Evolutionary conservation across 2,888 invertebrate genomes (phyloP).

Genomic region (Alsophila aescularia): DNA sequence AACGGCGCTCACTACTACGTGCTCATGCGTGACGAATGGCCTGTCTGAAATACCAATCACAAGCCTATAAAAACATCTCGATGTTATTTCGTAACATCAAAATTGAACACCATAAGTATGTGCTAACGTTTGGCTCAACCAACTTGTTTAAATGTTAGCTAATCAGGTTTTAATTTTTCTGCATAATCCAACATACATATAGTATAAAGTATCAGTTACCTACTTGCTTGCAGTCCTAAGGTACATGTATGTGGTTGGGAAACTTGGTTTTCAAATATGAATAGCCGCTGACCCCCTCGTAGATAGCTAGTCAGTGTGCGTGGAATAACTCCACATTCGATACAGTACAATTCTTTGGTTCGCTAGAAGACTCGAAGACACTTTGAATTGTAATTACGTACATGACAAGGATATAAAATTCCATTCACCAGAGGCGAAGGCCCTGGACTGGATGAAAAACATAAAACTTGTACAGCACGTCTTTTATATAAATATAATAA

Average conservation of each 20-base stretch:
- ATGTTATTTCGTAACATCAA: conserved; percentile 60
- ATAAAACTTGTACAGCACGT: conserved; percentile 3
- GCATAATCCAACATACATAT: background rate
- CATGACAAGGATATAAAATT: conserved; percentile 58
- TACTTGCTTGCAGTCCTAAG: background rate
- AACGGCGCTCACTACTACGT: conserved; percentile 52
- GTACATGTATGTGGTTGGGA: conserved; percentile 12
- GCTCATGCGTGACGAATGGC: conserved; percentile 64
- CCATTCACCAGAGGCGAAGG: conserved; percentile 50
- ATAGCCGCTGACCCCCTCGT: conserved; percentile 28
- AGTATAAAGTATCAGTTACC: background rate
- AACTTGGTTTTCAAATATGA: conserved; percentile 21
- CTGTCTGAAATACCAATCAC: conserved; percentile 66
- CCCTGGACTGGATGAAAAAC: conserved; percentile 40
- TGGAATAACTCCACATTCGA: conserved; percentile 37
- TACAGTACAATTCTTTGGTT: conserved; percentile 47
- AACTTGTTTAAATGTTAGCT: conserved; percentile 6
- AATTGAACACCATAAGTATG: conserved; percentile 51
- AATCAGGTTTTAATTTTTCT: background rate
- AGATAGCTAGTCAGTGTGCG: conserved; percentile 50
- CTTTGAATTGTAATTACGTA: conserved; percentile 61
- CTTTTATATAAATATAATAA: background rate
- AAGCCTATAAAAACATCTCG: conserved; percentile 72
- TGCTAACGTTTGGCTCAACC: conserved; percentile 47
- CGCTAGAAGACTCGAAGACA: conserved; percentile 56